These are phyloP conservation scores for Peribatodes rhomboidaria DNA, from an alignment of 2,888 invertebrate genomes.

Conservation along the genomic window DNA sequence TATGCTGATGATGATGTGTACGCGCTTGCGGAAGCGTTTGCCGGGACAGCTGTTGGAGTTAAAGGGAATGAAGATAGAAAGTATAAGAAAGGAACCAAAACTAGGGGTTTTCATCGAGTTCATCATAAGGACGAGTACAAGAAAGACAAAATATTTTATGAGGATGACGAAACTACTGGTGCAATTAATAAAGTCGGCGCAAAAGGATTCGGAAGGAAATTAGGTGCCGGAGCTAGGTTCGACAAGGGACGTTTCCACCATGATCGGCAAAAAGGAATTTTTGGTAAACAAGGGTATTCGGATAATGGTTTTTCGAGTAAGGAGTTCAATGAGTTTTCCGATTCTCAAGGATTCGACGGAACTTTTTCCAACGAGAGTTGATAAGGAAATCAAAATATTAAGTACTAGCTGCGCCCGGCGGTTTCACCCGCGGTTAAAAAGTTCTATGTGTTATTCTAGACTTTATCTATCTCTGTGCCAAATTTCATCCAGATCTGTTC, in stretches of 20 bases:
- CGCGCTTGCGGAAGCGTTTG: constrained; percentile 71
- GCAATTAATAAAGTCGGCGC: constrained; percentile 81
- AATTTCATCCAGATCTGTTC: too few species aligned
- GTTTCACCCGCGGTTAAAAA: too few species aligned
- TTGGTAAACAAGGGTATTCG: constrained; percentile 79
- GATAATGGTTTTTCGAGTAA: constrained; percentile 84
- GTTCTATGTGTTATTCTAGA: too few species aligned
- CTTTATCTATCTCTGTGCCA: too few species aligned
- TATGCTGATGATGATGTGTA: constrained; percentile 76
- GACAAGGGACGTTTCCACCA: constrained; percentile 73
- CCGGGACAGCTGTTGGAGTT: constrained; percentile 70
- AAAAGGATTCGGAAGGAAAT: constrained; percentile 75
- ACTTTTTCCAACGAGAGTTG: constrained; percentile 61
- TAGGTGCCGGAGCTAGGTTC: constrained; percentile 75
- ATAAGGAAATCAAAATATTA: constrained; percentile 9
- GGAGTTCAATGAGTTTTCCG: constrained; percentile 76
- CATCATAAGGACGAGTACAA: constrained; percentile 88
- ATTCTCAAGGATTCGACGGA: constrained; percentile 76
- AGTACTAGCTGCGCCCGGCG: too few species aligned
- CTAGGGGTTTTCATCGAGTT: constrained; percentile 85
- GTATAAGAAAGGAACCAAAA: constrained; percentile 85
- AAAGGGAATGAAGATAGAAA: constrained; percentile 78
- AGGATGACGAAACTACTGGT: constrained; percentile 84
- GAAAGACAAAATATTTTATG: constrained; percentile 87
- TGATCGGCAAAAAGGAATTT: constrained; percentile 76